Base-by-base conservation (phyloP, 2,888 invertebrate species). In the Drosophila anomalata region DNA sequence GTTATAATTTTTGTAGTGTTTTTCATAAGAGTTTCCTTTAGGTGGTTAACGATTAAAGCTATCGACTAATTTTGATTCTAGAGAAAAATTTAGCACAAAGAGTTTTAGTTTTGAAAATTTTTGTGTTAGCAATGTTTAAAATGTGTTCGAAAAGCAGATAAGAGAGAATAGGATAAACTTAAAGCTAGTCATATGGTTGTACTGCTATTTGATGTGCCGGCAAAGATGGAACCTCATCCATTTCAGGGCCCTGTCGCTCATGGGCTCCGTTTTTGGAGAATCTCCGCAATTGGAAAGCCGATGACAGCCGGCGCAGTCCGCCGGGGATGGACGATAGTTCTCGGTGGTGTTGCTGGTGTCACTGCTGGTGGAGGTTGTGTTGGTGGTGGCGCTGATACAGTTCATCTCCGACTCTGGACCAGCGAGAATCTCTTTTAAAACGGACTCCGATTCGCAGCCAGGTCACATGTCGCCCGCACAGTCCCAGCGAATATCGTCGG, bases 401-500 rank as follows among this genome's bases (percentile, higher is more conserved):
- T 7, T 17, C 33, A 44, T 44, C 22, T 44, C 44, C 8, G 44
- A 12, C 6, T 44, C 44, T 11, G 22, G 22, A 11, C 22, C 22
- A 20, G 22, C 44, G 29, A 24, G n/a, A 22, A 90, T 79, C 76
- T 90, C 91, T 91, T 33, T 8, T 0, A 20, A 42, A 9, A 9
- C 41, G 20, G 44, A 20, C 8, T 17, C 90, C 69, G 42, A 20
- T 6, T 46, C 60, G 17, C 36, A 20, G 20, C 61, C 79, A 87
- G 72, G 91, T 94, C 86, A 92, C 89, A 87, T 92, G 65, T 91
- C 91, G 75, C 89, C 89, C 63, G 86, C 79, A 44, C 89, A 82
- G 79, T 88, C 95, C 98, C 98, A 98, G 77, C 97, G 94, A n/a
- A 95, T 95, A 90, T 98, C 98, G 90, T 98, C 98, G 29, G 97